phyloP scores from a whole-genome alignment of 2,888 invertebrate genomes.

The Erannis defoliaria region DNA sequence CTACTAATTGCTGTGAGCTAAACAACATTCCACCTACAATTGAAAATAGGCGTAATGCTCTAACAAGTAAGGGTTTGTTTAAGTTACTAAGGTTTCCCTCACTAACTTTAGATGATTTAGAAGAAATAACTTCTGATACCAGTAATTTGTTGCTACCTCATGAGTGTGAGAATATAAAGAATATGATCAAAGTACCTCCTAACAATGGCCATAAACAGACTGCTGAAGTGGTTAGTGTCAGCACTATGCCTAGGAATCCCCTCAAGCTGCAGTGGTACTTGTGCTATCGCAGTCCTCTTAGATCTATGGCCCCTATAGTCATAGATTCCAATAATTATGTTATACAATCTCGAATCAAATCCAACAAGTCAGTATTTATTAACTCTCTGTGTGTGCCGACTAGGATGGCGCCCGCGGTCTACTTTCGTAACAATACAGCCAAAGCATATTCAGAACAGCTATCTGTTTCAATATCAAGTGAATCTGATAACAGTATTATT shows the following conservation, averaged over 20 bases:
- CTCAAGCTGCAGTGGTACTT: slow-evolving; percentile 73
- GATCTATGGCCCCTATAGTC: slow-evolving; percentile 73
- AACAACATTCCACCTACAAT: slow-evolving; percentile 68
- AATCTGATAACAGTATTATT: slow-evolving; percentile 68
- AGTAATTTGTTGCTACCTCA: slow-evolving; percentile 69
- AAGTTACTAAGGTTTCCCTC: slow-evolving; percentile 77
- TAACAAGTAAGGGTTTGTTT: slow-evolving; percentile 76
- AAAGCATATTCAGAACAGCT: slow-evolving; percentile 77
- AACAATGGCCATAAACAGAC: slow-evolving; percentile 44
- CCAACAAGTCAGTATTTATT: slow-evolving; percentile 78
- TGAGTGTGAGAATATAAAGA: slow-evolving; percentile 61
- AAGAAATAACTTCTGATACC: slow-evolving; percentile 64
- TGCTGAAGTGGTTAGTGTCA: slow-evolving; percentile 44
- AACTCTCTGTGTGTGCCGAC: slow-evolving; percentile 78
- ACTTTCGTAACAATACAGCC: slow-evolving; percentile 65
- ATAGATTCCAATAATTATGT: slow-evolving; percentile 69
- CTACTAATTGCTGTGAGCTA: slow-evolving; percentile 79
- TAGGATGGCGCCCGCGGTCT: slow-evolving; percentile 73
- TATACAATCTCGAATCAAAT: slow-evolving; percentile 71
- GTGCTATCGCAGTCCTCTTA: slow-evolving; percentile 73
- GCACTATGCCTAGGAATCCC: slow-evolving; percentile 59
- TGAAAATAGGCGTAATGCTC: slow-evolving; percentile 74
- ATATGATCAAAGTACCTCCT: slow-evolving; percentile 47
- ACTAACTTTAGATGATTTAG: slow-evolving; percentile 69
- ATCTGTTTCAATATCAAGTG: slow-evolving; percentile 68